phyloP scores from a whole-genome alignment of 2,113 vertebrate genomes.

The Diadophis punctatus region DNA sequence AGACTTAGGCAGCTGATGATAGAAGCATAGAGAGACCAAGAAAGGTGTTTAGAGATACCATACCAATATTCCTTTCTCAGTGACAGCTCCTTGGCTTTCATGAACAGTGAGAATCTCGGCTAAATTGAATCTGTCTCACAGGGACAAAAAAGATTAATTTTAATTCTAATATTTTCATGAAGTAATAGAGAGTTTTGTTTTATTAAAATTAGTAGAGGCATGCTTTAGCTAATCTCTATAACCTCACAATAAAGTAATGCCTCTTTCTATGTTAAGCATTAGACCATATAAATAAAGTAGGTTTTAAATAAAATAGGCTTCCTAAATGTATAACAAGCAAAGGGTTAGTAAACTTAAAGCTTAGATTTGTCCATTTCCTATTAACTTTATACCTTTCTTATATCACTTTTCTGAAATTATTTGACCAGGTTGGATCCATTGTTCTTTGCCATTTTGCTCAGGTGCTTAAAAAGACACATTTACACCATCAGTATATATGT shows the following conservation, averaged over 20 bases:
- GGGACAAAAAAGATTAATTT: background rate
- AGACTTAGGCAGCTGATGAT: background rate
- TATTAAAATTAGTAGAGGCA: background rate
- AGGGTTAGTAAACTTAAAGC: accelerated
- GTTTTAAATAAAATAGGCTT: background rate
- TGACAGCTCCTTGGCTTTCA: background rate
- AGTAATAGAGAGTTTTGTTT: background rate
- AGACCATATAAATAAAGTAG: background rate
- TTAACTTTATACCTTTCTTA: background rate
- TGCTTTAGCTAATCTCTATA: background rate
- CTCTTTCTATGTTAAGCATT: background rate
- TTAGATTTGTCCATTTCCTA: background rate
- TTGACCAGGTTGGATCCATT: background rate
- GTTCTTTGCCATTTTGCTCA: background rate
- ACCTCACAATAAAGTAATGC: background rate
- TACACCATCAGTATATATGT: background rate
- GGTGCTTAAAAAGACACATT: background rate
- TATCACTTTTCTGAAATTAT: background rate
- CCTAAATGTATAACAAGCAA: background rate
- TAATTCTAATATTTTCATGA: background rate
- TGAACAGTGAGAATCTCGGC: background rate
- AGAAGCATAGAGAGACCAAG: background rate
- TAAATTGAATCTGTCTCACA: background rate
- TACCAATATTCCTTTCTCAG: background rate
- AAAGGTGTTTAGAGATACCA: background rate